Conservation (phyloP, 2,888 invertebrate species). For the Pimpla rufipes region DNA sequence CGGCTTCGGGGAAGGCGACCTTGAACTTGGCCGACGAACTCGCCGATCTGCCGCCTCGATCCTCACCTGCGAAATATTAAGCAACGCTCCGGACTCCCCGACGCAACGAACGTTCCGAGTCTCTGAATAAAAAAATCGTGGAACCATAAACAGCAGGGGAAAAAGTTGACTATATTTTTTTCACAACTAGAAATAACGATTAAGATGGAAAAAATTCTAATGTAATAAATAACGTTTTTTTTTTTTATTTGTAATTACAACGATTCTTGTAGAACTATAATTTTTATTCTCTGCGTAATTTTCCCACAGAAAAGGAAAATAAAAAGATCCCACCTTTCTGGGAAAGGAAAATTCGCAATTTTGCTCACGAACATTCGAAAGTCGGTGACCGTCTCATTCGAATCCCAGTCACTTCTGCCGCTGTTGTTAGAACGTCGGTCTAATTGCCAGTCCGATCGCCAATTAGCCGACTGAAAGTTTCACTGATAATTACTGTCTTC, state of each 20-base stretch:
- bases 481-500: conserved; percentile 47
- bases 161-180: no score
- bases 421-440: conserved; percentile 16
- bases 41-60: conserved; percentile 51
- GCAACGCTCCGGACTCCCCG: background rate
- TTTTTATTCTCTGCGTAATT: no score
- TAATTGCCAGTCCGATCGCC: conserved; percentile 57
- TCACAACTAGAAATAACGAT: no score
- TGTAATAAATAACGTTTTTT: no score
- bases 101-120: background rate
- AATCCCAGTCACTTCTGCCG: conserved; percentile 17
- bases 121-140: no score
- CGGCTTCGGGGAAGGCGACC: conserved; percentile 69
- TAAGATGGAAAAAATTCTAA: no score
- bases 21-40: conserved; percentile 80
- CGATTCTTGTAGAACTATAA: no score
- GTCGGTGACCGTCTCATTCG: conserved; percentile 5
- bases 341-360: conserved; percentile 3
- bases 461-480: conserved; percentile 54
- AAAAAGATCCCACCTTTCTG: no score
- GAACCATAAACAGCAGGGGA: no score
- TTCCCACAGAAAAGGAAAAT: background rate
- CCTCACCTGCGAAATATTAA: conserved; percentile 37
- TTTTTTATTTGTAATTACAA: no score
- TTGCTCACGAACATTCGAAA: conserved; percentile 45